Evolutionary conservation across 2,888 invertebrate genomes (phyloP), one percentile per base, ranked within the genome.

Genomic region (Zelleria hepariella): DNA sequence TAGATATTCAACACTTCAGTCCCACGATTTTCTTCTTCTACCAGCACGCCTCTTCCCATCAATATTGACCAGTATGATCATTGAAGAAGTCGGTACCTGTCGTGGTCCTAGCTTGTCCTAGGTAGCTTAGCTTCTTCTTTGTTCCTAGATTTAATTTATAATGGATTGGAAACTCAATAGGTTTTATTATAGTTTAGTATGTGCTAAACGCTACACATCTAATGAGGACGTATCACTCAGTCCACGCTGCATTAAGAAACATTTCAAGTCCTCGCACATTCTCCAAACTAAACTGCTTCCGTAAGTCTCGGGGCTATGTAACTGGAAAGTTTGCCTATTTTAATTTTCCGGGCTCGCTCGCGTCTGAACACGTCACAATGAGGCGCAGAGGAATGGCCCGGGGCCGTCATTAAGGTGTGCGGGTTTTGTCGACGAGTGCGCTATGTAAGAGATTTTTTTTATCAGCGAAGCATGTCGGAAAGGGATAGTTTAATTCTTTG

Each of bases 331-430:
- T 56, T 21, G 56, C 18, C 42, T 32, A n/a, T 32, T 56, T 56
- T 56, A 56, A 56, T 56, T 56, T 56, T 56, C 56, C 56, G 56
- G 56, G 10, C 23, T 25, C 23, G 32, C 32, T 32, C 42, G 42
- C 42, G 6, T 56, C 42, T 56, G 56, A 56, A 56, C 23, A 24
- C 21, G 23, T 32, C 56, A 56, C 42, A 56, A 56, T 56, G 42
- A 21, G 54, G 24, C 51, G 54, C 25, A 25, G 54, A 54, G 54
- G 25, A n/a, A 26, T 54, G 24, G 54, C 54, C 54, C 24, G 54
- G 54, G 26, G 54, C 18, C 54, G 23, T 58, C 48, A 58, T 54
- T 56, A 54, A 54, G 54, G 24, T 54, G 51, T 70, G 15, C 15
- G 32, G 10, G 2, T 32, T 42, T 42, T 42, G 32, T 42, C 32